Evolutionary conservation across 2,888 invertebrate species (phyloP).

Genomic region (Spodoptera littoralis): DNA sequence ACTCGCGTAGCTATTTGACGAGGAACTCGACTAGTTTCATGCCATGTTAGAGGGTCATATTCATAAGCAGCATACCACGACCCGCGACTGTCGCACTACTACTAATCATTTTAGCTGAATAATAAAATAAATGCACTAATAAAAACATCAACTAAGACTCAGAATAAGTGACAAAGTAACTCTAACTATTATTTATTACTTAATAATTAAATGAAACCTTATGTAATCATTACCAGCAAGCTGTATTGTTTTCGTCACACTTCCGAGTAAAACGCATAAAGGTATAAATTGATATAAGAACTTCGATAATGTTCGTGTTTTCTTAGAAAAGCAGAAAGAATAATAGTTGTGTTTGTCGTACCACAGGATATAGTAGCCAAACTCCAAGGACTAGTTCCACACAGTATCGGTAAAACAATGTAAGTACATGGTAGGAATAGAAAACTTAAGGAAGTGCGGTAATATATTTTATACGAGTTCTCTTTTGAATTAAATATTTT

Average conservation of each 20-base stretch:
- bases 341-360: slow-evolving; percentile 76
- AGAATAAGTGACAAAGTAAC: background rate
- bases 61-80: no score
- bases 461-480: slow-evolving; percentile 8
- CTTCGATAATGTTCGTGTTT: slow-evolving; percentile 72
- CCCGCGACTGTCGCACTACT: no score
- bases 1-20: no score
- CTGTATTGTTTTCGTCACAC: slow-evolving; percentile 24
- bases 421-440: slow-evolving; percentile 18
- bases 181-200: background rate
- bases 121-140: no score
- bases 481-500: background rate
- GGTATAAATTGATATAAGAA: slow-evolving; percentile 16
- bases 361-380: slow-evolving; percentile 68
- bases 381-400: slow-evolving; percentile 66
- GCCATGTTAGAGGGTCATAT: no score
- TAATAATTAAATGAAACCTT: background rate
- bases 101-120: no score
- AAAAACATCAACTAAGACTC: no score
- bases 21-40: no score
- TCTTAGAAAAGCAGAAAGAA: slow-evolving; percentile 59
- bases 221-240: slow-evolving; percentile 25
- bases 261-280: slow-evolving; percentile 16
- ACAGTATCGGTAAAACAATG: slow-evolving; percentile 64
- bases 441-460: slow-evolving; percentile 7